Percentiles rank a stretch among this genome's conserved stretches.
Evolutionary conservation across 2,113 vertebrate genomes (phyloP).

Genomic region (Nannobrachium achirus): DNA sequence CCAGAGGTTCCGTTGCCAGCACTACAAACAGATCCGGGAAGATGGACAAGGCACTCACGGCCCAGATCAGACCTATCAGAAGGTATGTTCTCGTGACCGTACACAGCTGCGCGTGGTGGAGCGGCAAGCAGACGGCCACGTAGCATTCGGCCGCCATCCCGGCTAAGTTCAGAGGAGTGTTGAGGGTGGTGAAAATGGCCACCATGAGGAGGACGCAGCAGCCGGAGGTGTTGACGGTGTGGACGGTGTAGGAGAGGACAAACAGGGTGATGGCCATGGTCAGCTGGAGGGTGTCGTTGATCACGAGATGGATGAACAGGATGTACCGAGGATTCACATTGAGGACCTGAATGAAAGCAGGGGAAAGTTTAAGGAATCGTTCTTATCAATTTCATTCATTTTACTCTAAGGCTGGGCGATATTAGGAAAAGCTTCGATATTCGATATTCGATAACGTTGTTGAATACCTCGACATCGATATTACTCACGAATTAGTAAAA

Average conservation of each 20-base stretch:
- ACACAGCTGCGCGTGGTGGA: constrained; percentile 69
- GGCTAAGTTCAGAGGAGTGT: constrained; percentile 75
- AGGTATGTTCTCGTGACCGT: constrained; percentile 57
- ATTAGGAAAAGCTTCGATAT: too few relatives aligned
- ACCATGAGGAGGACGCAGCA: constrained; percentile 42
- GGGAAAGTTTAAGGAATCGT: too few relatives aligned
- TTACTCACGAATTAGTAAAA: too few relatives aligned
- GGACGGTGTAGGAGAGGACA: constrained; percentile 59
- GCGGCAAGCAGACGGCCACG: constrained; percentile 73
- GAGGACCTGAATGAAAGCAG: constrained; percentile 54
- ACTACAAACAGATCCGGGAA: constrained; percentile 64
- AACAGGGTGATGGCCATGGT: constrained; percentile 50
- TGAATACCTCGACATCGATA: too few relatives aligned
- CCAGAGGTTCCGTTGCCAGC: constrained; percentile 41
- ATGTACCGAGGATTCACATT: constrained; percentile 69
- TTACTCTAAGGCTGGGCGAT: too few relatives aligned
- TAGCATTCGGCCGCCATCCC: constrained; percentile 79
- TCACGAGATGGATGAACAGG: constrained; percentile 69
- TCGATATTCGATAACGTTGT: too few relatives aligned
- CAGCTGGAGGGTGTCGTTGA: constrained; percentile 74
- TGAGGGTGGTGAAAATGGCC: constrained; percentile 54
- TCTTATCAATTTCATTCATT: too few relatives aligned
- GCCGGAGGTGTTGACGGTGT: constrained; percentile 34
- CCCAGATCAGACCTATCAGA: constrained; percentile 67
- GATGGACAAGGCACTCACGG: constrained; percentile 41